Evolutionary conservation across 2,113 vertebrate species (phyloP).

Genomic region (Sclerurus mexicanus): DNA sequence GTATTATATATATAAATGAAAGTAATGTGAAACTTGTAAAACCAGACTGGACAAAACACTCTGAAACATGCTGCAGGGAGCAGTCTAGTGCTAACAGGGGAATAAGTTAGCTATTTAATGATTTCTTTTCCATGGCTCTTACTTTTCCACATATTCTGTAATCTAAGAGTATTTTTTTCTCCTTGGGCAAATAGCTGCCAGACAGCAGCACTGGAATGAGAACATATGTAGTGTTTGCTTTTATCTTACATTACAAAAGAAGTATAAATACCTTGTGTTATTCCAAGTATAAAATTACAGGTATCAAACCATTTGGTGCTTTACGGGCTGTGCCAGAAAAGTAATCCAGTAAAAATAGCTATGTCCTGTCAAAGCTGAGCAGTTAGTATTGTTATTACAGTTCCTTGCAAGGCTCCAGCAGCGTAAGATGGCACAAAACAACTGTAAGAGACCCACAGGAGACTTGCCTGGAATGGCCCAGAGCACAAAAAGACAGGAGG

Average conservation of each 20-base stretch:
- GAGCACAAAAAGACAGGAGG: background rate
- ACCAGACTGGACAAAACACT: slow-evolving; percentile 31
- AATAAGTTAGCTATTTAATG: slow-evolving; percentile 9
- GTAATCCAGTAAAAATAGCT: slow-evolving; percentile 48
- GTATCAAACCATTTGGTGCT: slow-evolving; percentile 29
- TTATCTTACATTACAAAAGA: slow-evolving; percentile 51
- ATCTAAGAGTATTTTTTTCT: slow-evolving; percentile 27
- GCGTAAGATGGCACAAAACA: background rate
- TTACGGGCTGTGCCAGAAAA: slow-evolving; percentile 35
- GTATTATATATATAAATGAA: slow-evolving; percentile 48
- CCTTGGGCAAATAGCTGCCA: slow-evolving; percentile 31
- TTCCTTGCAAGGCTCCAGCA: background rate
- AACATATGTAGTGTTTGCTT: slow-evolving; percentile 42
- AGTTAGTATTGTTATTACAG: background rate
- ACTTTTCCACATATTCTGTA: slow-evolving; percentile 45
- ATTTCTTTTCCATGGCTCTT: slow-evolving; percentile 54
- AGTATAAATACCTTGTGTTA: slow-evolving; percentile 43
- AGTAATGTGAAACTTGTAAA: slow-evolving; percentile 42
- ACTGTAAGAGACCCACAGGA: background rate
- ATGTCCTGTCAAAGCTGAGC: background rate
- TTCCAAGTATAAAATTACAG: slow-evolving; percentile 59
- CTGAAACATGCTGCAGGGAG: slow-evolving; percentile 17
- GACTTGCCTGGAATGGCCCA: background rate
- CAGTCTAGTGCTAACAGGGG: background rate
- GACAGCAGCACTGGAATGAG: slow-evolving; percentile 39